A percentile compares a stretch with the other conserved stretches of the same genome.
Conservation (phyloP, 1,140 invertebrate species). For the Drosophila busckii region DNA sequence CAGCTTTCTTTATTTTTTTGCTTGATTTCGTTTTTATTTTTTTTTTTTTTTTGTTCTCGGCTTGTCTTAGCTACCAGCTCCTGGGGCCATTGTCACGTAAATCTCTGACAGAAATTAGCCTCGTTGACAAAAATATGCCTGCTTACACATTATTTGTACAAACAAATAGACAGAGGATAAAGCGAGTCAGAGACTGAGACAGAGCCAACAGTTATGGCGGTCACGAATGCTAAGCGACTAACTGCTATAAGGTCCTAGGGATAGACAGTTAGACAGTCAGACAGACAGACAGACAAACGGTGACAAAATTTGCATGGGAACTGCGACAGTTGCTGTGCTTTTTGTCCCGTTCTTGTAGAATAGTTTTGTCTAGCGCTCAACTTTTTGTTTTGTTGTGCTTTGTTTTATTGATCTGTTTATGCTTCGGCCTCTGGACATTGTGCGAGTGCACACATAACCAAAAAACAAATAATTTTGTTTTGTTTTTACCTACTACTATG, state of each 20-base stretch:
- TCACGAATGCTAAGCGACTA: slow-evolving; percentile 13
- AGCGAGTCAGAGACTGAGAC: too few relatives aligned
- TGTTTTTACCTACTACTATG: neutral
- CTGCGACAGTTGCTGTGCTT: slow-evolving; percentile 55
- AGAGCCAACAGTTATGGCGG: slow-evolving; percentile 42
- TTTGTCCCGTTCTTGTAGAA: slow-evolving; percentile 17
- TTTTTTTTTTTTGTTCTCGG: slow-evolving; percentile 11
- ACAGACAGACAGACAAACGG: slow-evolving; percentile 1
- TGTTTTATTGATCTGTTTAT: slow-evolving; percentile 72
- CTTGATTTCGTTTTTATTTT: slow-evolving; percentile 30
- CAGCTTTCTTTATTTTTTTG: slow-evolving; percentile 7
- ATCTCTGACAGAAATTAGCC: slow-evolving; percentile 72
- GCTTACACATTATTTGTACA: slow-evolving; percentile 76
- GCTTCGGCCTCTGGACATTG: slow-evolving; percentile 37
- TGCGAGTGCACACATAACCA: slow-evolving; percentile 6
- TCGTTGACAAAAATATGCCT: slow-evolving; percentile 75
- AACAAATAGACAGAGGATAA: slow-evolving; percentile 66
- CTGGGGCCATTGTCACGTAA: slow-evolving; percentile 65
- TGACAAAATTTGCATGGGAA: slow-evolving; percentile 67
- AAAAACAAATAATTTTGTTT: slow-evolving; percentile 11
- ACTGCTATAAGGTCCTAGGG: neutral
- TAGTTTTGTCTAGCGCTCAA: slow-evolving; percentile 42
- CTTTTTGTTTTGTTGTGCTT: slow-evolving; percentile 27
- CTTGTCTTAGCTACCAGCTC: slow-evolving; percentile 7
- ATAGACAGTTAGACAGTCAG: too few relatives aligned